Percentiles rank a stretch among this genome's conserved stretches.
phyloP scores from a whole-genome alignment of 2,797 vertebrate genomes.

The Tokudaia tokunoshimensis region DNA sequence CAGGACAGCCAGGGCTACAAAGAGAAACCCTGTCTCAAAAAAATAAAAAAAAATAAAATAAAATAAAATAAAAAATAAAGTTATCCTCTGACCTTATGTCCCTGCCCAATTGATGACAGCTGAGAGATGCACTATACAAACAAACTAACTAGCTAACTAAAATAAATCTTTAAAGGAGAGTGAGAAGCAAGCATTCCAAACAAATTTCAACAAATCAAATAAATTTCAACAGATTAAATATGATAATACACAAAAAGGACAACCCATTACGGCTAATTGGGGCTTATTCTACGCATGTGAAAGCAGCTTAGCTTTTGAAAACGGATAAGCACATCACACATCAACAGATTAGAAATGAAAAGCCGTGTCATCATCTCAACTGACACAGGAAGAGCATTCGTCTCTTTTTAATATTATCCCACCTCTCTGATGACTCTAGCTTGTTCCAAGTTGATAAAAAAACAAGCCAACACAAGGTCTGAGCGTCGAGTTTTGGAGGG shows the following conservation, averaged over 20 bases:
- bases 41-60: too few relatives aligned
- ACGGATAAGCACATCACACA: background rate
- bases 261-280: background rate
- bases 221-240: background rate
- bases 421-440: background rate
- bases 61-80: too few relatives aligned
- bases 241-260: background rate
- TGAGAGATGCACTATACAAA: background rate
- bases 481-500: background rate
- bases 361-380: background rate
- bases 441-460: background rate
- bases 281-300: background rate
- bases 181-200: background rate
- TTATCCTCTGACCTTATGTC: background rate
- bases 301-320: background rate
- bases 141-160: too few relatives aligned
- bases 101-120: background rate
- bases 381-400: background rate
- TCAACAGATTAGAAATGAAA: background rate
- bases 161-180: background rate
- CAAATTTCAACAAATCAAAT: background rate
- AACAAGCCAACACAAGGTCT: background rate
- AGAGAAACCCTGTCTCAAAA: too few relatives aligned
- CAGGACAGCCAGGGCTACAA: too few relatives aligned
- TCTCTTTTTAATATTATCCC: background rate